Conservation (phyloP, 2,113 vertebrate genomes). For the Crotalus tigris region DNA sequence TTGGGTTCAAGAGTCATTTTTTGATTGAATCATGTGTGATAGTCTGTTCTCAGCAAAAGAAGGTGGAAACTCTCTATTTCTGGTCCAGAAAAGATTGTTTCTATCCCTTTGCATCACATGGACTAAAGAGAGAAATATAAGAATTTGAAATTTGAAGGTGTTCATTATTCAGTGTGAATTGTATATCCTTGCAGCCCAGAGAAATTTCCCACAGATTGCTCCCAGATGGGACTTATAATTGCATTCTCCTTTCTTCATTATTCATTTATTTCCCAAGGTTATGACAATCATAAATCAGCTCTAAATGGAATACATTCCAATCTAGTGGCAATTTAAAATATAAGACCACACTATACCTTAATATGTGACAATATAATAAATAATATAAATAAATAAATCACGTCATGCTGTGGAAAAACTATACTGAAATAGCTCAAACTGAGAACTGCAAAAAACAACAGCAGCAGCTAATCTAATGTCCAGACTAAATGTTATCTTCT, state of each 20-base stretch:
- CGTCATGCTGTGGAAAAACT: neutral
- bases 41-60: neutral
- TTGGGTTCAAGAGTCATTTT: neutral
- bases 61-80: neutral
- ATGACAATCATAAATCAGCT: neutral
- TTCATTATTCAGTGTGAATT: neutral
- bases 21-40: neutral
- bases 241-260: neutral
- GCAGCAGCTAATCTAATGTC: neutral
- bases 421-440: neutral
- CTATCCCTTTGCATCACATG: neutral
- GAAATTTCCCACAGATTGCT: neutral
- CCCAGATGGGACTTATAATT: neutral
- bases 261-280: neutral
- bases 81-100: neutral
- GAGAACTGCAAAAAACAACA: neutral
- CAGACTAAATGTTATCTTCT: neutral
- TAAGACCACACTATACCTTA: neutral
- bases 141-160: neutral
- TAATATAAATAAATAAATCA: neutral
- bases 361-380: neutral
- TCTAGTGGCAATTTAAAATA: neutral
- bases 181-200: neutral
- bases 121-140: neutral
- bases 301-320: neutral